These are phyloP conservation scores for Albula goreensis DNA, from an alignment of 2,113 vertebrate species.

Conservation along the genomic window DNA sequence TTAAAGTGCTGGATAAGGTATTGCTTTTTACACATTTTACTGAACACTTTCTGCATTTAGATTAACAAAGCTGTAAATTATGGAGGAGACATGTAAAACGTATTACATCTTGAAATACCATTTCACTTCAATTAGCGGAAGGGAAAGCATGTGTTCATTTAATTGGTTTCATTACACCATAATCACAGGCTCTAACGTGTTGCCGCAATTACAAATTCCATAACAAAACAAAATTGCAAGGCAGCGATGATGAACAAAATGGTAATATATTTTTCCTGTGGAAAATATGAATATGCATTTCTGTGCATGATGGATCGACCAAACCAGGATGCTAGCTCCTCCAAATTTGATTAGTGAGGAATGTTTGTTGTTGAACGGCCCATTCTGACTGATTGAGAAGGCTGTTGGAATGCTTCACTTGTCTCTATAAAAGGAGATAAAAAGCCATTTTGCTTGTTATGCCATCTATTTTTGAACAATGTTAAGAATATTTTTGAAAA, in stretches of 20 bases:
- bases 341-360: neutral
- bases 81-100: neutral
- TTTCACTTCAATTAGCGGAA: neutral
- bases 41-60: neutral
- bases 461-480: too few species aligned
- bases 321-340: neutral
- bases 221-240: neutral
- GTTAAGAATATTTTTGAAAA: too few species aligned
- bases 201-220: neutral
- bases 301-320: neutral
- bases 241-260: neutral
- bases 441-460: too few species aligned
- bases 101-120: neutral
- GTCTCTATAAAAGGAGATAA: too few species aligned
- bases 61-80: neutral
- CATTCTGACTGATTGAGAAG: too few species aligned
- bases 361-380: too few species aligned
- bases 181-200: neutral
- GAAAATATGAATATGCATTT: neutral
- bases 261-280: conserved; percentile 1
- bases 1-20: neutral
- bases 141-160: conserved; percentile 1
- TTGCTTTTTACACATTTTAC: neutral
- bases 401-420: too few species aligned
- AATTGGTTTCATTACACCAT: neutral